Percentiles rank a stretch among this genome's conserved stretches.
phyloP scores from a whole-genome alignment of 2,888 invertebrate species.

The Harpalus rubripes region DNA sequence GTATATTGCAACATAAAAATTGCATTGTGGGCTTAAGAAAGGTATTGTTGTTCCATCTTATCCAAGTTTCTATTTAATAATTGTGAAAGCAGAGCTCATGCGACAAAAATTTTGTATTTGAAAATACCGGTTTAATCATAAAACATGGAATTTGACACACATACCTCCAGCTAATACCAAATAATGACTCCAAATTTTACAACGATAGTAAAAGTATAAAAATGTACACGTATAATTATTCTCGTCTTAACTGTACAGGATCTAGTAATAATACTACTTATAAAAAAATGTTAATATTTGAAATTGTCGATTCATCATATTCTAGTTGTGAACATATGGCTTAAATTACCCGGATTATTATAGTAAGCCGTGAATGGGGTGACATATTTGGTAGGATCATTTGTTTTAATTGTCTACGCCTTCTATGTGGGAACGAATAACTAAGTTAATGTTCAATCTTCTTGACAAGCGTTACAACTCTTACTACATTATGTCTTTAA shows the following conservation, averaged over 20 bases:
- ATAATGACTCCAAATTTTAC: conserved; percentile 35
- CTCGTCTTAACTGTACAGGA: background rate
- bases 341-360: conserved; percentile 20
- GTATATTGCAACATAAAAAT: too few relatives aligned
- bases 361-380: conserved; percentile 24
- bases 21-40: too few relatives aligned
- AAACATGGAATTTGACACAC: conserved; percentile 39
- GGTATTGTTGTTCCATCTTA: conserved; percentile 13
- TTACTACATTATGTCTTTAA: too few relatives aligned
- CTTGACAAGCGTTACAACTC: conserved; percentile 2
- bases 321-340: conserved; percentile 31
- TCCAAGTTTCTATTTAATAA: conserved; percentile 24
- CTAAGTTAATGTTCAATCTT: conserved; percentile 10
- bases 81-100: conserved; percentile 40
- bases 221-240: background rate
- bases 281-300: background rate
- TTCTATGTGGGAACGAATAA: conserved; percentile 13
- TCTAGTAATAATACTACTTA: background rate
- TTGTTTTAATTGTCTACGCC: conserved; percentile 43
- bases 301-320: conserved; percentile 31
- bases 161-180: conserved; percentile 23
- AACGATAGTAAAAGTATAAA: conserved; percentile 47
- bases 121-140: conserved; percentile 34
- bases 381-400: conserved; percentile 35
- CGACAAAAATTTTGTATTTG: conserved; percentile 35